Evolutionary conservation across 1,140 invertebrate genomes (phyloP), one percentile per base, ranked within the genome.

Genomic region (Lepidurus apus): DNA sequence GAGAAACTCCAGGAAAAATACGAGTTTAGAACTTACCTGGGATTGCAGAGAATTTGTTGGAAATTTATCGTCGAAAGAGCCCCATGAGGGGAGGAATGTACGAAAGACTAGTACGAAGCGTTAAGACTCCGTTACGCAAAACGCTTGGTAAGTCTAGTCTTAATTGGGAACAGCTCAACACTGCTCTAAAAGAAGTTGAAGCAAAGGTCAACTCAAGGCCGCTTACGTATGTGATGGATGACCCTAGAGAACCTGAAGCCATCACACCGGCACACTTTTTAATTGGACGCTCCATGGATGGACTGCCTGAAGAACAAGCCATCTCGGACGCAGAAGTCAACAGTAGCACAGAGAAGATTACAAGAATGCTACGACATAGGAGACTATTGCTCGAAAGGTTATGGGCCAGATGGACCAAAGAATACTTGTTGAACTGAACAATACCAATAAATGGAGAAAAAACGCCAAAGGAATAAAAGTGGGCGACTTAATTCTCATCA

Each of bases 161-260:
- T 13, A 43, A 76, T 45, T 76, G 42, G 24, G 75, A 76, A 11
- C 75, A 76, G 9, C 42, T 76, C 21, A 21, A 42, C 24, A 76
- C 75, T 26, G 43, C 75, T 43, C 42, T 76, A 24, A 76, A 26
- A 45, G 75, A 76, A 26, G 43, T 76, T 45, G 24, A 76, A 76
- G 13, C 75, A 42, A 43, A 73, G 75, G 43, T 76, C 21, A 76
- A 76, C 43, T 76, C 75, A 76, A 76, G 75, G 21, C 75, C 75
- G 42, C 43, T 76, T 34, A 43, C 7, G 42, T 76, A 76, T 43
- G 75, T 45, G 21, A 76, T 21, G 24, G 75, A 45, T 43, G 43
- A 45, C n/a, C 75, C 24, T 43, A 13, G 43, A 24, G 74, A 75
- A 26, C 13, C 13, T 17, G 13, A 34, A 17, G n/a, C 74, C 2